phyloP scores from a whole-genome alignment of 2,888 invertebrate species.

The Apamea epomidion region DNA sequence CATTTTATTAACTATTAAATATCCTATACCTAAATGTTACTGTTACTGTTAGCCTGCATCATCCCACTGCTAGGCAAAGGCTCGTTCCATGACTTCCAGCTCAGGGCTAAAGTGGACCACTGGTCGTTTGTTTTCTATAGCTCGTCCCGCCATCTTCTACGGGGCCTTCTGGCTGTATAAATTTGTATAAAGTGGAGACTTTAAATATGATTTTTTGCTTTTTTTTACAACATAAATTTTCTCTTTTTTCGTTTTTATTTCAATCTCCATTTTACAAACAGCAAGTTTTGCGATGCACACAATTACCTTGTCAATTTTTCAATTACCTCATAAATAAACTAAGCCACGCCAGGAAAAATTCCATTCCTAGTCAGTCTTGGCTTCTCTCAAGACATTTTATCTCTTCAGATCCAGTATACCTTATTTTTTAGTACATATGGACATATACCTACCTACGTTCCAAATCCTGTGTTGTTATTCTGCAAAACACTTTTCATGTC shows the following conservation, averaged over 20 bases:
- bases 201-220: constrained; percentile 22
- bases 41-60: background rate
- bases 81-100: background rate
- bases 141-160: background rate
- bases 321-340: background rate
- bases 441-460: background rate
- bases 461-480: constrained; percentile 9
- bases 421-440: background rate
- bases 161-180: background rate
- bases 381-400: background rate
- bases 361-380: background rate
- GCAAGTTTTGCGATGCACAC: background rate
- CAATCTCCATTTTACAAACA: background rate
- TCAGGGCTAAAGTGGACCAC: background rate
- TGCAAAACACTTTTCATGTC: constrained; percentile 32
- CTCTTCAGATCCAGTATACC: background rate
- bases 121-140: background rate
- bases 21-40: constrained; percentile 4
- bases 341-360: background rate
- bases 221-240: constrained; percentile 14
- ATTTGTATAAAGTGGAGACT: background rate
- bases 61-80: background rate
- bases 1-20: constrained; percentile 35
- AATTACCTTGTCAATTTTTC: background rate
- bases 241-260: background rate